Base-by-base conservation (phyloP, 2,113 vertebrate genomes). In the Setophaga kirtlandii region DNA sequence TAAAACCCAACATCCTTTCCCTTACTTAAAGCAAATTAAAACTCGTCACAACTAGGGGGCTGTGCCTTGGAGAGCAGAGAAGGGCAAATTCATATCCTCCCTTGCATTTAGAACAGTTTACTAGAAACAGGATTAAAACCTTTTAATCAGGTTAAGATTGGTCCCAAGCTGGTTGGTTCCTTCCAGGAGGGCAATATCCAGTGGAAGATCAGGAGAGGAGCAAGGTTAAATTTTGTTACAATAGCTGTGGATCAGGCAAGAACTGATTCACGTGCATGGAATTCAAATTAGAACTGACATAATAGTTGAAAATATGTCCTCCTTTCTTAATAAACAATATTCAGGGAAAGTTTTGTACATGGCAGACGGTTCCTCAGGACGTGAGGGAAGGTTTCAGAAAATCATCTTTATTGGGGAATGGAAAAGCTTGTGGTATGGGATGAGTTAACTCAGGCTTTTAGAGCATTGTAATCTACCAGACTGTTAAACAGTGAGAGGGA, bases 401-500 rank as follows among this genome's bases (percentile, higher is more conserved):
- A 18, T 11, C 13, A 60, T 83, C 73, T 96, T 95, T 74, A 49
- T 11, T 83, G 59, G 39, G 80, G 60, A 95, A 95, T 16, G 83
- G 59, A 95, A 97, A 62, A 85, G 27, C 67, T 94, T 42, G 17
- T 62, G 67, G 92, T 52, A 93, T 35, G 86, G 92, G 87, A 93
- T 89, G 91, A 93, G 97, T 97, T 97, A 98, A 97, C 35, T 84
- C 15, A 2, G 83, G 80, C 94, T 97, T 97, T 98, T 92, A 95
- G 83, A 94, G 86, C 62, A 95, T 93, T 97, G 97, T 94, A 96
- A 95, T 98, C 87, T 95, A 97, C 93, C 96, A 97, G 97, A 95
- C 93, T 97, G 96, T 97, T 97, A 96, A 98, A 97, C 88, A 97
- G 97, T 90, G 87, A 97, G 95, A 97, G 96, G 83, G 76, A 97